Evolutionary conservation across 2,888 invertebrate species (phyloP).

Genomic region (Hirtodrosophila confusa): DNA sequence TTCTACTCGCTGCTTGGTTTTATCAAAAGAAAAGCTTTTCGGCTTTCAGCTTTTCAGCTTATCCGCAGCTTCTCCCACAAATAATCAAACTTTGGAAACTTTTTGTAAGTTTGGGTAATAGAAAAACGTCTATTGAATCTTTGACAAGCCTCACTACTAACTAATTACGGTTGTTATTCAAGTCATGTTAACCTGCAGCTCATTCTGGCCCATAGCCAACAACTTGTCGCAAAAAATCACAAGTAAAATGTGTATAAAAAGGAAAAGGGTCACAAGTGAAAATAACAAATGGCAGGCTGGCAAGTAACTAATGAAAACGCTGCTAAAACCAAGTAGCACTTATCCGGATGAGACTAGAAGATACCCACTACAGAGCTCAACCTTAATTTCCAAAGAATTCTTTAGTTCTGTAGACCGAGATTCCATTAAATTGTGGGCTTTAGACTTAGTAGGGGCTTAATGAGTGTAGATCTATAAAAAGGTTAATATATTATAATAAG

Average conservation of each 20-base stretch:
- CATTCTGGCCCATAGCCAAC: constrained; percentile 34
- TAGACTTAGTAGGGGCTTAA: no score
- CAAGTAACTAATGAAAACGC: constrained; percentile 59
- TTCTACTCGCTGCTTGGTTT: no score
- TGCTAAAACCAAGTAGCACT: constrained; percentile 17
- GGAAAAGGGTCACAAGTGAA: constrained; percentile 31
- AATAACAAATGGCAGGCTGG: constrained; percentile 43
- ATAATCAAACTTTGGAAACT: no score
- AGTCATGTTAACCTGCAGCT: constrained; percentile 17
- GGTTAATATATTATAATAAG: no score
- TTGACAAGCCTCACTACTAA: constrained; percentile 4
- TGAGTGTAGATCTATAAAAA: no score
- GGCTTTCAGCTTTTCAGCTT: no score
- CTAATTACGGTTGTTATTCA: constrained; percentile 31
- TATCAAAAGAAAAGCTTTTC: not conserved
- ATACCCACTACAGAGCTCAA: not conserved
- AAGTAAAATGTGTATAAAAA: constrained; percentile 26
- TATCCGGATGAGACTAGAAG: not conserved
- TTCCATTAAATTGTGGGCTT: no score
- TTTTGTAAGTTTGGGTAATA: not conserved
- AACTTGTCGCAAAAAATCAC: constrained; percentile 36
- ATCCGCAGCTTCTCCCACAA: no score
- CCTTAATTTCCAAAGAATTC: no score
- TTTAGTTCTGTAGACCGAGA: no score
- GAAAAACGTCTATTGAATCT: constrained; percentile 7